These are phyloP conservation scores for Linnaemya vulpina DNA, from an alignment of 2,888 invertebrate genomes.

Conservation along the genomic window DNA sequence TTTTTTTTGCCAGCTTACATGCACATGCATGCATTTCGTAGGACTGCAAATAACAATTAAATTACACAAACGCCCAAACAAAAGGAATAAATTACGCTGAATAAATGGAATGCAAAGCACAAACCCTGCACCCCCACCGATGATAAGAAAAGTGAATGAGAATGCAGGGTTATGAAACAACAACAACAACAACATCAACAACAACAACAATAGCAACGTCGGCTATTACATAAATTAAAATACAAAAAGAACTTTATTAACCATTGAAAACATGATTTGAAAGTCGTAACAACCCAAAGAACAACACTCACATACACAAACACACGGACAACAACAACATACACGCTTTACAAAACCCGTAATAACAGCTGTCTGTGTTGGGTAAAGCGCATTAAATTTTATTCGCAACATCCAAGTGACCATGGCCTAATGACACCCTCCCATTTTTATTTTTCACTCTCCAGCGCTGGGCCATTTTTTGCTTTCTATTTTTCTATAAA, in stretches of 20 bases:
- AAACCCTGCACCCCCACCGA: constrained; percentile 13
- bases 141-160: constrained; percentile 35
- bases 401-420: constrained; percentile 45
- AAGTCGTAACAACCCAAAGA: constrained; percentile 41
- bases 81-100: constrained; percentile 54
- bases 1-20: not conserved
- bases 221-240: constrained; percentile 24
- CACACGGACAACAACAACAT: constrained; percentile 10
- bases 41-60: constrained; percentile 48
- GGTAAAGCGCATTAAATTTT: constrained; percentile 60
- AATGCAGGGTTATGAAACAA: not conserved
- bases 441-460: constrained; percentile 49
- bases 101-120: constrained; percentile 50
- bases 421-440: constrained; percentile 68
- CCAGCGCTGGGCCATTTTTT: not conserved
- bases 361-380: constrained; percentile 63
- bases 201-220: constrained; percentile 13
- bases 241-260: constrained; percentile 60
- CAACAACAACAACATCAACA: not conserved
- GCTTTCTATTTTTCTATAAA: not conserved
- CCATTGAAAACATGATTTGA: constrained; percentile 64
- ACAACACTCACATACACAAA: not conserved
- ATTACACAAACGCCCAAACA: constrained; percentile 29
- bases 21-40: not conserved
- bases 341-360: constrained; percentile 37